Evolutionary conservation across 2,113 vertebrate genomes (phyloP), one percentile per base, ranked within the genome.

Genomic region (Apodemus sylvaticus): DNA sequence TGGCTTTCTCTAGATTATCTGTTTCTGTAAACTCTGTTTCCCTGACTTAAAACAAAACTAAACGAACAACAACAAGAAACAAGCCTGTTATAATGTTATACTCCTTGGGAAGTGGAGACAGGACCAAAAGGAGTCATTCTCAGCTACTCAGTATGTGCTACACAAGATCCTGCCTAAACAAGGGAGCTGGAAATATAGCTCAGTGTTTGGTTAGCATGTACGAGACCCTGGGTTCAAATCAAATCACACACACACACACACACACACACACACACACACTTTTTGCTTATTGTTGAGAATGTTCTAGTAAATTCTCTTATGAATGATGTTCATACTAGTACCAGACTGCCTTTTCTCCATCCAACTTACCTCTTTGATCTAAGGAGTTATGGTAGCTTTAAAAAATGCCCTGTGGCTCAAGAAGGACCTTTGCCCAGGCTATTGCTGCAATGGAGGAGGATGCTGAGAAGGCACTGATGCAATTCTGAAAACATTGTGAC

Each of bases 401-500:
- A 77, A 17, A 85, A 62, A 77, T 45, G 26, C 7, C 7, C 36
- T 36, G 45, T n/a, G 34, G 5, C 58, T 85, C 29, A 74, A 86
- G 36, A 17, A 86, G 13, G 71, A 86, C 36, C 58, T 86, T 86
- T 64, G 81, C 70, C 22, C 7, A 39, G 42, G 70, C 9, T 85
- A 17, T 77, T 86, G 71, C 71, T 53, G 71, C 36, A 77, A 53
- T n/a, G n/a, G 45, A 64, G 39, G 53, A 66, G 48, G 60, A 34
- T 45, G 60, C 16, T 13, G 29, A 42, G n/a, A 68, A 66, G n/a
- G 36, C 68, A 55, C 14, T 42, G 39, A 70, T 58, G 48, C 60
- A 86, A 86, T 90, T 77, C 93, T 90, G 71, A 17, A 45, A 86
- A 74, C 29, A 86, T 86, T 68, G 45, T 53, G 83, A 55, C 77